These are phyloP conservation scores for Perdix hodgsoniae DNA, from an alignment of 2,797 vertebrate genomes.

Conservation along the genomic window DNA sequence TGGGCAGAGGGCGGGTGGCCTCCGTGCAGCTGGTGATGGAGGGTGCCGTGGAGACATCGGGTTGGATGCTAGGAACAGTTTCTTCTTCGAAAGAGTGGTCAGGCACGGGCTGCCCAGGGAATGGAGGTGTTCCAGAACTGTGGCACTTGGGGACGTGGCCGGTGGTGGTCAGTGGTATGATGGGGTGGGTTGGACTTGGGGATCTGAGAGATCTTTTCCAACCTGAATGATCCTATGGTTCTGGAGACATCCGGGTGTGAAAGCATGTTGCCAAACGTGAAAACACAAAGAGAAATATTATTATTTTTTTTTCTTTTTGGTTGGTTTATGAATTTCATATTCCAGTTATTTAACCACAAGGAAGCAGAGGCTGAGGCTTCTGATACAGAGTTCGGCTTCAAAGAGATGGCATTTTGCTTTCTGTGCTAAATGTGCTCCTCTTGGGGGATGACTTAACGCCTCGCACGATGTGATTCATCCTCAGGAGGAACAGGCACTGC, in stretches of 20 bases:
- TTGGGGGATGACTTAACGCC: conserved; percentile 45
- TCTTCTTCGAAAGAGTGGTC: neutral
- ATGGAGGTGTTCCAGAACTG: no score
- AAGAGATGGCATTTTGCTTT: conserved; percentile 46
- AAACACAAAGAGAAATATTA: neutral
- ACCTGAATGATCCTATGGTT: neutral
- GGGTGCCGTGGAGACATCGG: no score
- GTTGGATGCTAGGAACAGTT: neutral
- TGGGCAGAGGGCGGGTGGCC: neutral
- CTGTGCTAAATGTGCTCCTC: conserved; percentile 47
- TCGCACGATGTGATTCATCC: conserved; percentile 42
- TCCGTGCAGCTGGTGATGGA: neutral
- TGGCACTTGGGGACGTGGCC: no score
- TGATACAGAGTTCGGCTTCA: conserved; percentile 28
- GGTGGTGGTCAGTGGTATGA: no score
- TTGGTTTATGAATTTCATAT: conserved; percentile 3
- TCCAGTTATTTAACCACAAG: conserved; percentile 44
- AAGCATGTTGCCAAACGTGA: neutral
- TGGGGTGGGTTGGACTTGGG: neutral
- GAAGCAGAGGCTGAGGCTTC: conserved; percentile 40
- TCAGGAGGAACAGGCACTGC: conserved; percentile 11
- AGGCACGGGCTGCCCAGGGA: no score
- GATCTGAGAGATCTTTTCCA: neutral
- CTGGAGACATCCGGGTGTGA: neutral
- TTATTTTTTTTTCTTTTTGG: neutral